Percentiles rank a stretch among this genome's conserved stretches.
phyloP scores from a whole-genome alignment of 2,113 vertebrate genomes.

The Albula goreensis region DNA sequence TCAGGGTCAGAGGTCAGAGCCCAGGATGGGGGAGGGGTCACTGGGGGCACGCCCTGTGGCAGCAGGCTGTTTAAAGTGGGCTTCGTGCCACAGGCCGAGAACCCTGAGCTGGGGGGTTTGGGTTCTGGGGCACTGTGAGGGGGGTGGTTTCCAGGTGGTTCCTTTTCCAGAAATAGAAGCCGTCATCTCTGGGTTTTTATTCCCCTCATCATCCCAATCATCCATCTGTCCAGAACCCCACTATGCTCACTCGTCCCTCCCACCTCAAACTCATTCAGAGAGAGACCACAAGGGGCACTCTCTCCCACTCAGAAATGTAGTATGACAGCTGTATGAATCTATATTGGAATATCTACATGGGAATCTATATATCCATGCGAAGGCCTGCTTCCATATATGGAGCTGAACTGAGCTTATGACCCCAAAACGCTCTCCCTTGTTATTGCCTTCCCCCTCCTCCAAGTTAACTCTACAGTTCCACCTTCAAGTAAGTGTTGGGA shows the following conservation, averaged over 20 bases:
- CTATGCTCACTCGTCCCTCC: background rate
- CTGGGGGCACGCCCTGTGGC: conserved; percentile 36
- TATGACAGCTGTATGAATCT: no score
- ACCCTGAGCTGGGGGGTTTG: conserved; percentile 4
- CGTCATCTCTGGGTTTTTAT: background rate
- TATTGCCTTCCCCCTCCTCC: no score
- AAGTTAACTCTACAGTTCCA: background rate
- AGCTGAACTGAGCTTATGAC: no score
- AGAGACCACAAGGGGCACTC: background rate
- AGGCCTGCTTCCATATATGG: no score
- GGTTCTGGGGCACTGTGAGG: background rate
- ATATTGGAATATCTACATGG: no score
- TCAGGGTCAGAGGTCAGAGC: conserved; percentile 43
- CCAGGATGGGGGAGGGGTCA: conserved; percentile 56
- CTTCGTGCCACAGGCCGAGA: conserved; percentile 36
- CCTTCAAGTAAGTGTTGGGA: background rate
- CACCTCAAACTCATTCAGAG: background rate
- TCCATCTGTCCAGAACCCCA: background rate
- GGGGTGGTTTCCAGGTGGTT: background rate
- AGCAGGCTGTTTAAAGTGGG: conserved; percentile 42
- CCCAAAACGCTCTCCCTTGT: no score
- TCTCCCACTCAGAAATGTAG: no score
- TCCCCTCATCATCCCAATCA: background rate
- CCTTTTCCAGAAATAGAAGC: background rate
- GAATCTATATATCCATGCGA: no score